Evolutionary conservation across 2,797 vertebrate genomes (phyloP).

Genomic region (Eidolon dupreanum): DNA sequence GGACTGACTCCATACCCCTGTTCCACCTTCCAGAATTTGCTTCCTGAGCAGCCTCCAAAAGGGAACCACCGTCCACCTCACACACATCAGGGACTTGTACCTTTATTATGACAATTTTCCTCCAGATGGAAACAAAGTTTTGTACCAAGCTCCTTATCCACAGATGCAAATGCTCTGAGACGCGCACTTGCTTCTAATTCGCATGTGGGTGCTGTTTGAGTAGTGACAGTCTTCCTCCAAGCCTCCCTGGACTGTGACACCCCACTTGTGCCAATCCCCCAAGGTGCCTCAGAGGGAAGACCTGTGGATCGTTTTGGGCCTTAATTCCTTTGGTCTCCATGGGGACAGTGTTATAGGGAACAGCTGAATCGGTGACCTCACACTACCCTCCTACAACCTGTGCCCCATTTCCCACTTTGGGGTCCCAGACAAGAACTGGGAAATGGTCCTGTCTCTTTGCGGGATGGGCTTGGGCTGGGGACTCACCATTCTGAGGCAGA

Average conservation of each 20-base stretch:
- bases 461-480: not conserved
- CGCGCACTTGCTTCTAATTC: not conserved
- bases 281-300: not conserved
- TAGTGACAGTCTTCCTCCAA: not conserved
- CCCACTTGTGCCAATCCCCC: not conserved
- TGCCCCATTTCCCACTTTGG: not conserved
- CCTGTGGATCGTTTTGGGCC: not conserved
- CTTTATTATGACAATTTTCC: not conserved
- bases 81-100: not conserved
- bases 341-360: not conserved
- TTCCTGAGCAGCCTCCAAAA: not conserved
- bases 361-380: not conserved
- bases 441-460: not conserved
- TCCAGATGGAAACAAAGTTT: not conserved
- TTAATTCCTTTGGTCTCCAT: not conserved
- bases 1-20: not conserved
- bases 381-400: too few species aligned
- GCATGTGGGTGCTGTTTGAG: not conserved
- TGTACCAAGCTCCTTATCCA: not conserved
- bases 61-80: not conserved
- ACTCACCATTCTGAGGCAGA: slow-evolving; percentile 94
- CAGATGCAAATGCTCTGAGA: not conserved
- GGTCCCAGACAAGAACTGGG: not conserved
- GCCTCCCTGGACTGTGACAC: not conserved
- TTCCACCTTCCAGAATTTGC: not conserved